phyloP scores from a whole-genome alignment of 2,888 invertebrate species.

The Tridacna gigas region DNA sequence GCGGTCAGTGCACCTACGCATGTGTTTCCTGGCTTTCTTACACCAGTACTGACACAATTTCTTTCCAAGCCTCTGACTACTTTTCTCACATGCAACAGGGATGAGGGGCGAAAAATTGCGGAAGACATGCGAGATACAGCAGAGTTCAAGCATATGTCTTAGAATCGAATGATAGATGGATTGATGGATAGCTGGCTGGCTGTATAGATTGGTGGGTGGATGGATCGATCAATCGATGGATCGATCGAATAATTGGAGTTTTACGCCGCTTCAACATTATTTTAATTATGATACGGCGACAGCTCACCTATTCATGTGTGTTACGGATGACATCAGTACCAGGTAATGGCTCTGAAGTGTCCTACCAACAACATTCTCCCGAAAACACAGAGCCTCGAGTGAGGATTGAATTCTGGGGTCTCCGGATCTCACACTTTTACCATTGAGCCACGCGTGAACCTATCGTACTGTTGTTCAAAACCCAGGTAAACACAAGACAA shows the following conservation, averaged over 20 bases:
- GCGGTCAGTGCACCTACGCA: background rate
- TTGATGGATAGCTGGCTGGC: no score
- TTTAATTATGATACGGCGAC: background rate
- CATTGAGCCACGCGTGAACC: no score
- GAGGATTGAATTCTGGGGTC: no score
- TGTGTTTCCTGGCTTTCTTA: background rate
- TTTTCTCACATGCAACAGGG: constrained; percentile 1
- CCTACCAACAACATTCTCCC: no score
- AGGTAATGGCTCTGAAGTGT: no score
- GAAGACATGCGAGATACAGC: background rate
- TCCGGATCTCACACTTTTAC: no score
- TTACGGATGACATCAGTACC: background rate
- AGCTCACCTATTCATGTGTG: background rate
- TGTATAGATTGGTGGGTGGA: no score
- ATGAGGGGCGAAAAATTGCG: background rate
- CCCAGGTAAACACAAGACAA: no score
- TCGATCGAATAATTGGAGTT: background rate
- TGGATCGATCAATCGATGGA: background rate
- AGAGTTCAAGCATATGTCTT: no score
- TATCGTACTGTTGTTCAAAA: no score
- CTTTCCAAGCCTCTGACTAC: background rate
- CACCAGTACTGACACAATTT: background rate
- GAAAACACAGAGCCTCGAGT: no score
- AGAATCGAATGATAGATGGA: no score
- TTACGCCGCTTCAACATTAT: background rate